Base-by-base conservation (phyloP, 1,140 invertebrate species). In the Scaptodrosophila lebanonensis region DNA sequence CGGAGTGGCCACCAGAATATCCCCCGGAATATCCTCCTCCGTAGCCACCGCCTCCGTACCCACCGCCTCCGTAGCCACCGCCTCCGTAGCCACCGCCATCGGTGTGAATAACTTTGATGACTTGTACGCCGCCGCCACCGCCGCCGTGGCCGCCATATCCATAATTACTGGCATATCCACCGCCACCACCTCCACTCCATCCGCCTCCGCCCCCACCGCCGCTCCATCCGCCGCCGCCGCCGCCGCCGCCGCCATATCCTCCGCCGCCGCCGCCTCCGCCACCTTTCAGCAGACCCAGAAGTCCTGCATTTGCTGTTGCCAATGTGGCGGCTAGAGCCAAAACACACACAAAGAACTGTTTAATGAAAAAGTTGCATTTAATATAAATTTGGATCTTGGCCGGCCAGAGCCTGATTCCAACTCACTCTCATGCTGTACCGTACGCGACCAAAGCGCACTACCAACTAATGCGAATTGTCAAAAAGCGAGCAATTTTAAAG, bases 291-390 rank as follows among this genome's bases (percentile, higher is more conserved):
- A 75, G 65, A 32, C 44, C 60, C 51, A 83, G 38, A 12, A 84
- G 63, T 51, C 75, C 72, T 47, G 75, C 83, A 47, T 83, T 69
- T 13, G 69, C 43, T 12, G 68, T 48, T 17, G 83, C 66, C 60
- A 85, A 43, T 33, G 66, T 56, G 48, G 75, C 63, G 36, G 51
- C 45, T 39, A 85, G 43, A 35, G 72, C 83, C 54, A 85, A 53
- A 2, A 85, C 40, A 66, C 75, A 85, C 50, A 84, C 63, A 42
- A 85, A 83, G 9, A 82, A 36, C 83, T 85, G 30, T 0, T 7
- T 18, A 16, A n/a, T n/a, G n/a, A 53, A 50, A 42, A 17, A 59
- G 20, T 54, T 8, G 35, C 9, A 52, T 38, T 35, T 42, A 44
- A 35, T 42, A 29, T 40, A 17, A 9, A 44, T 11, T n/a, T 40